A percentile compares a stretch with the other conserved stretches of the same genome.
Evolutionary conservation across 2,113 vertebrate species (phyloP).

Genomic region (Peromyscus leucopus): DNA sequence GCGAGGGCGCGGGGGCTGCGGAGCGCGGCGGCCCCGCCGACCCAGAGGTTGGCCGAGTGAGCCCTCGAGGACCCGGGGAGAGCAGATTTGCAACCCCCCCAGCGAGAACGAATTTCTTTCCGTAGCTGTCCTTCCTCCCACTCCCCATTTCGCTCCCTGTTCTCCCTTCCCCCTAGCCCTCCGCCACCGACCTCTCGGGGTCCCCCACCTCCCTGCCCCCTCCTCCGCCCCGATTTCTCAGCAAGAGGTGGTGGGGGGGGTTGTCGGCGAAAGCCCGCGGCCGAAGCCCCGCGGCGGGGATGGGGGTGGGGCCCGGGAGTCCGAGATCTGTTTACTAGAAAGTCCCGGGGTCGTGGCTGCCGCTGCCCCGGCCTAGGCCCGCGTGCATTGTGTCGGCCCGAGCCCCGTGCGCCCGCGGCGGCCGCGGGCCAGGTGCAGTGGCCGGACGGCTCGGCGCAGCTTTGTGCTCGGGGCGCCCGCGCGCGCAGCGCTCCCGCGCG

Average conservation of each 20-base stretch:
- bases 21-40: constrained; percentile 80
- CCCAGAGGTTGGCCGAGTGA: constrained; percentile 73
- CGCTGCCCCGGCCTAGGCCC: constrained; percentile 84
- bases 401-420: constrained; percentile 58
- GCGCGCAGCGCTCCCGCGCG: constrained; percentile 44
- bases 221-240: constrained; percentile 42
- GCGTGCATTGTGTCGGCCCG: constrained; percentile 81
- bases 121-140: constrained; percentile 62
- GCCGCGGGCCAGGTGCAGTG: constrained; percentile 71
- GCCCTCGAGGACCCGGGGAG: constrained; percentile 19
- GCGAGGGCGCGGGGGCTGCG: constrained; percentile 86
- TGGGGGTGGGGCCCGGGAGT: constrained; percentile 70
- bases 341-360: constrained; percentile 80
- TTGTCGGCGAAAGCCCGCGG: constrained; percentile 37
- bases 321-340: constrained; percentile 80
- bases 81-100: constrained; percentile 28
- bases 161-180: background rate
- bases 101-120: constrained; percentile 62
- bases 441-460: constrained; percentile 69
- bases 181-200: constrained; percentile 67
- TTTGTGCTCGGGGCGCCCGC: constrained; percentile 75
- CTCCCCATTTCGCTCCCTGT: constrained; percentile 52
- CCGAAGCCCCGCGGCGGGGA: constrained; percentile 18
- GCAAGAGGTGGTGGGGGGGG: background rate
- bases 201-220: constrained; percentile 63